A percentile compares a stretch with the other conserved stretches of the same genome.
Evolutionary conservation across 2,113 vertebrate species (phyloP).

Genomic region (Antennarius striatus): DNA sequence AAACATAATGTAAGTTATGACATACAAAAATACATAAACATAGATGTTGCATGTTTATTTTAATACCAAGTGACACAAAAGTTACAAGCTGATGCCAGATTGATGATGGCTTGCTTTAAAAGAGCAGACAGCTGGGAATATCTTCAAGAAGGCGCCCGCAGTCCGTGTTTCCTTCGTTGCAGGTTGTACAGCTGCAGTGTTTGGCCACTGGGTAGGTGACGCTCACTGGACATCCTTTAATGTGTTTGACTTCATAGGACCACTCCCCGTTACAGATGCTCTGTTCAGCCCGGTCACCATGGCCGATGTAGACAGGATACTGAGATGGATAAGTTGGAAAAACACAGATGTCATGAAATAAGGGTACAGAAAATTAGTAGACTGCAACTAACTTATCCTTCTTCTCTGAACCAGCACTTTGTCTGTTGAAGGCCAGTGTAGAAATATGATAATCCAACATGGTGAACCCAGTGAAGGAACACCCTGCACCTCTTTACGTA

Average conservation of each 20-base stretch:
- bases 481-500: too few relatives aligned
- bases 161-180: conserved; percentile 80
- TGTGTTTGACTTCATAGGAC: conserved; percentile 82
- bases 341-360: background rate
- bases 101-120: conserved; percentile 32
- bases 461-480: too few relatives aligned
- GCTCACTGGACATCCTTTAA: conserved; percentile 82
- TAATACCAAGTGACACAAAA: background rate
- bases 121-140: conserved; percentile 74
- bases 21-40: background rate
- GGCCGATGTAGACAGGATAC: conserved; percentile 80
- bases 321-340: conserved; percentile 44
- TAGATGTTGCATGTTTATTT: conserved; percentile 38
- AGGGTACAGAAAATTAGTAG: too few relatives aligned
- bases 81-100: background rate
- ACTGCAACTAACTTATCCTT: too few relatives aligned
- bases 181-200: conserved; percentile 83
- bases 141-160: conserved; percentile 79
- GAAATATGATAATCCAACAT: too few relatives aligned
- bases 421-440: too few relatives aligned
- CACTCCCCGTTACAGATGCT: conserved; percentile 84
- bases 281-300: conserved; percentile 60
- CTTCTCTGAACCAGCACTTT: too few relatives aligned
- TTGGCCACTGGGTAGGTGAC: conserved; percentile 86
- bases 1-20: background rate